phyloP scores from a whole-genome alignment of 2,888 invertebrate genomes.

The Eupithecia vulgata region DNA sequence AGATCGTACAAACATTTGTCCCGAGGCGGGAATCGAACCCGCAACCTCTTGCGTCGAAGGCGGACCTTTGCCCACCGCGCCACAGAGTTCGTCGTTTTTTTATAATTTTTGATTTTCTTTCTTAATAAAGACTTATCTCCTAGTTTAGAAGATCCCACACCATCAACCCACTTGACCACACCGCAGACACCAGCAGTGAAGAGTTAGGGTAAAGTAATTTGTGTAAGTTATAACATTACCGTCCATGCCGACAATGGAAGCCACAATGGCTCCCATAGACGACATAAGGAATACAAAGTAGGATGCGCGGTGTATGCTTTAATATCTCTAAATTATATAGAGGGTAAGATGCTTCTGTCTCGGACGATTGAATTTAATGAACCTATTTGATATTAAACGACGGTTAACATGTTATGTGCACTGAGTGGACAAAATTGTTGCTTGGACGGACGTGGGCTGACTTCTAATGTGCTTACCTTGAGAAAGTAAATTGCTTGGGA shows the following conservation, averaged over 20 bases:
- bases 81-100: too few relatives aligned
- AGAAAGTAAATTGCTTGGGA: conserved; percentile 5
- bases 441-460: conserved; percentile 56
- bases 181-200: conserved; percentile 1
- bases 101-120: too few relatives aligned
- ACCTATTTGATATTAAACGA: conserved; percentile 68
- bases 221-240: conserved; percentile 40
- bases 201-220: conserved; percentile 39
- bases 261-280: conserved; percentile 32
- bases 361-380: conserved; percentile 78
- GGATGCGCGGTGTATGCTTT: conserved; percentile 52
- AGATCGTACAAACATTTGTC: too few relatives aligned
- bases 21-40: too few relatives aligned
- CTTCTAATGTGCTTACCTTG: conserved; percentile 51
- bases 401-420: conserved; percentile 48
- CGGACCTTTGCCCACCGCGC: too few relatives aligned
- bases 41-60: too few relatives aligned
- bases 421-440: conserved; percentile 1
- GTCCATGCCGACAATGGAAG: conserved; percentile 40
- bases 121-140: neutral
- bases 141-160: neutral
- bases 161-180: neutral
- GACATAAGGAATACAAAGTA: conserved; percentile 64
- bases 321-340: conserved; percentile 77
- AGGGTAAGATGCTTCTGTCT: conserved; percentile 71